A percentile compares a stretch with the other conserved stretches of the same genome.
These are phyloP conservation scores for Malthinus flaveolus DNA, from an alignment of 2,888 invertebrate genomes.

Conservation along the genomic window DNA sequence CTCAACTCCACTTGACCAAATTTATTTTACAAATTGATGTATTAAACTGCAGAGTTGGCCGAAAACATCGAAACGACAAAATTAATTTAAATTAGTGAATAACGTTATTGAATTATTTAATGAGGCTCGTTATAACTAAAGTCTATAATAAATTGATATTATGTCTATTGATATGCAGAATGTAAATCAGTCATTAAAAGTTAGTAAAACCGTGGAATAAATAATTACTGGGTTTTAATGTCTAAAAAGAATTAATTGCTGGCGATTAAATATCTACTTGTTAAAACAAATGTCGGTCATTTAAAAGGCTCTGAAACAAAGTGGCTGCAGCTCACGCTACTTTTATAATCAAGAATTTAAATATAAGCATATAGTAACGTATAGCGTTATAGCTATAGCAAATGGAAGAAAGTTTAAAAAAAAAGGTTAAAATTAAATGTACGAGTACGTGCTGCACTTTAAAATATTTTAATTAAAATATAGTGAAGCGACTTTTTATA, in stretches of 20 bases:
- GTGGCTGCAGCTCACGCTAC: constrained; percentile 2
- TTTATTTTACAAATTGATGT: too few species aligned
- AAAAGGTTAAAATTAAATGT: too few species aligned
- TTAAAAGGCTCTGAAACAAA: constrained; percentile 5
- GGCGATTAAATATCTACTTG: constrained; percentile 2
- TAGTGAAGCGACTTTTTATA: too few species aligned
- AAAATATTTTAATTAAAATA: too few species aligned
- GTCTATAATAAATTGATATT: neutral
- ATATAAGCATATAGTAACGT: constrained; percentile 7
- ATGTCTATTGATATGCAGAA: neutral
- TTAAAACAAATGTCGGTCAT: constrained; percentile 14
- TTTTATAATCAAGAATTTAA: constrained; percentile 12
- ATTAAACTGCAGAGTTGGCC: too few species aligned
- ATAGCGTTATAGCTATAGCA: neutral
- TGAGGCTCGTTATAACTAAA: too few species aligned
- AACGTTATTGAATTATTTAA: too few species aligned
- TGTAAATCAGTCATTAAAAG: neutral
- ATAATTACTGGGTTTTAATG: constrained; percentile 5
- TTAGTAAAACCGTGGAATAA: neutral
- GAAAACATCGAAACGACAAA: too few species aligned
- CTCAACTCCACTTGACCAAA: too few species aligned
- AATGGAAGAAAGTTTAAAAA: too few species aligned
- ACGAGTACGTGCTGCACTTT: neutral
- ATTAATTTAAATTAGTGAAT: too few species aligned
- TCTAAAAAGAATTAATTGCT: constrained; percentile 8